Conservation (phyloP, 1,140 invertebrate species). For the Drosophila funebris region DNA sequence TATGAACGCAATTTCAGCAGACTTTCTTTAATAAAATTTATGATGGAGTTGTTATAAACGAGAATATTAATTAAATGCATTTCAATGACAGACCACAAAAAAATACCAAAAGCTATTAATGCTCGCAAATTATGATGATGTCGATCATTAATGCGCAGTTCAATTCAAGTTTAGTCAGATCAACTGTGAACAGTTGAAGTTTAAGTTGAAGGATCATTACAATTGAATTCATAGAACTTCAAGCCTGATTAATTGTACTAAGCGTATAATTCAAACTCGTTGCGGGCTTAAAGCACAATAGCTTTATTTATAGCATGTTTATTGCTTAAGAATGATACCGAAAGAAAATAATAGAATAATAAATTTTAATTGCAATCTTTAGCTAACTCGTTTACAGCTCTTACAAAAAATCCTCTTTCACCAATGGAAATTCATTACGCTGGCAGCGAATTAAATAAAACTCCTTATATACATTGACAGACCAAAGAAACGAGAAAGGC, state of each 20-base stretch:
- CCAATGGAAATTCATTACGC: conserved; percentile 48
- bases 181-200: background rate
- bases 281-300: background rate
- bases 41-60: conserved; percentile 65
- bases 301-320: conserved; percentile 19
- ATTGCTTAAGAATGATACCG: conserved; percentile 23
- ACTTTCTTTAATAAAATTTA: conserved; percentile 75
- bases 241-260: background rate
- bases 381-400: conserved; percentile 37
- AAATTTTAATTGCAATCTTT: conserved; percentile 34
- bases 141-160: conserved; percentile 12
- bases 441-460: conserved; percentile 64
- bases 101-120: conserved; percentile 39
- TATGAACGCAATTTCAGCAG: conserved; percentile 45
- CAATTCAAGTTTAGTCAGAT: conserved; percentile 10
- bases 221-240: background rate
- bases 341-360: conserved; percentile 26
- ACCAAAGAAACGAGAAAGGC: conserved; percentile 9
- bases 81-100: conserved; percentile 29
- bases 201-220: too few species aligned
- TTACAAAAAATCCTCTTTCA: background rate
- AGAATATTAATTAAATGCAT: conserved; percentile 64
- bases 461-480: conserved; percentile 29
- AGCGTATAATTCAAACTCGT: background rate
- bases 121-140: conserved; percentile 33